Percentiles rank a stretch among this genome's conserved stretches.
phyloP scores from a whole-genome alignment of 2,113 vertebrate species.

The Elanoides forficatus region DNA sequence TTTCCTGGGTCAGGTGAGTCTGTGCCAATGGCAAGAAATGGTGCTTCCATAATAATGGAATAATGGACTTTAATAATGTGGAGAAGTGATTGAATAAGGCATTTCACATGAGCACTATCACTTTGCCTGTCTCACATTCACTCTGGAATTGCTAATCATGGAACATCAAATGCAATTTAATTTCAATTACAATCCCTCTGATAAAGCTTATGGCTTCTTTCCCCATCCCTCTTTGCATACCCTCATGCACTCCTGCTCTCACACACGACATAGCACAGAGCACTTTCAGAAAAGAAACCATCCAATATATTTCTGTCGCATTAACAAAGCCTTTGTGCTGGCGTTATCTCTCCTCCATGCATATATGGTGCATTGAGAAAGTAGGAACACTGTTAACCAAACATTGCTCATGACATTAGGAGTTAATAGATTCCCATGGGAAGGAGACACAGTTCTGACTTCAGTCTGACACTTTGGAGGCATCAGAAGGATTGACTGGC shows the following conservation, averaged over 20 bases:
- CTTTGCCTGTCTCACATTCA: background rate
- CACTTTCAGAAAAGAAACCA: background rate
- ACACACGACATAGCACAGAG: background rate
- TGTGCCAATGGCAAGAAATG: background rate
- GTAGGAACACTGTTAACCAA: background rate
- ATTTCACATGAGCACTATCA: background rate
- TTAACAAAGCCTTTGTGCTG: background rate
- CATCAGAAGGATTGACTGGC: background rate
- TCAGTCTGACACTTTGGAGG: background rate
- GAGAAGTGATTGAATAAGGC: background rate
- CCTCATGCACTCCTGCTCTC: background rate
- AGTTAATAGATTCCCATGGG: slow-evolving; percentile 1
- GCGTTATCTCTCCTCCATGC: background rate
- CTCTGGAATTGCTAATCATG: background rate
- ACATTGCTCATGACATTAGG: background rate
- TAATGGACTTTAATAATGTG: background rate
- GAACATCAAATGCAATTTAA: slow-evolving; percentile 6
- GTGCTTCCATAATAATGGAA: background rate
- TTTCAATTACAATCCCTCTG: slow-evolving; percentile 3
- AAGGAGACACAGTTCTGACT: background rate
- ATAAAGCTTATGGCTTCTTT: background rate
- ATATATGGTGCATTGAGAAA: background rate
- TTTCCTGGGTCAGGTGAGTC: background rate
- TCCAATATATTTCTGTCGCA: background rate
- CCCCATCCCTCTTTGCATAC: background rate